Conservation (phyloP, 37 sponge, comb jelly and placozoan genomes). For the Haliclona indistincta region DNA sequence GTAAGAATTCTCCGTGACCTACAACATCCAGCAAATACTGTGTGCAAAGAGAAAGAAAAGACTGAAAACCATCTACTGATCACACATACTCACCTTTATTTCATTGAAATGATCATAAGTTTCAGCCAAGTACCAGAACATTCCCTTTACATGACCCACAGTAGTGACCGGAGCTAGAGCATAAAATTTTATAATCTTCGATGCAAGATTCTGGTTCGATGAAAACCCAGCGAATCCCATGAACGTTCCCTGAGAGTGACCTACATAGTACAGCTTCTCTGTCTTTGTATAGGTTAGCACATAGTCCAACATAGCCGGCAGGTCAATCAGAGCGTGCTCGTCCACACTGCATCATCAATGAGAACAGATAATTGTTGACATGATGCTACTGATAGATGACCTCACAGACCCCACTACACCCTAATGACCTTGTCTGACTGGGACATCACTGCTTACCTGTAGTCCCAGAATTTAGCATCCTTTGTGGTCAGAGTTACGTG, state of each 20-base stretch:
- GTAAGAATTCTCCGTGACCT: slow-evolving; percentile 79
- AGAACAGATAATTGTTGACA: background rate
- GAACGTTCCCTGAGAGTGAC: slow-evolving; percentile 94
- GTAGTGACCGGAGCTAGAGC: slow-evolving; percentile 82
- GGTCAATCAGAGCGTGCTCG: slow-evolving; percentile 75
- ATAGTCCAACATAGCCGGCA: slow-evolving; percentile 87
- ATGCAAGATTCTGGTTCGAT: slow-evolving; percentile 57
- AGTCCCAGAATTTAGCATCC: slow-evolving; percentile 78
- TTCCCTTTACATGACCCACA: slow-evolving; percentile 66
- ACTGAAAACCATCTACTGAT: background rate
- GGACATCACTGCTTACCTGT: slow-evolving; percentile 46
- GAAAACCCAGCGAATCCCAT: slow-evolving; percentile 93
- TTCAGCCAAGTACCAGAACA: slow-evolving; percentile 21
- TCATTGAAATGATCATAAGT: slow-evolving; percentile 26
- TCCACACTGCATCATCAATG: slow-evolving; percentile 63
- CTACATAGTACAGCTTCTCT: slow-evolving; percentile 74
- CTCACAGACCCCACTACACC: background rate
- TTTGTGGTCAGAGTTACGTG: slow-evolving; percentile 69
- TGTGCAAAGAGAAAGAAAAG: background rate
- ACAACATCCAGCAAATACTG: slow-evolving; percentile 45
- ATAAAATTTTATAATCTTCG: slow-evolving; percentile 63
- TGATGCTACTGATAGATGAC: background rate
- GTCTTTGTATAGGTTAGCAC: slow-evolving; percentile 56
- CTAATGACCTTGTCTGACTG: background rate
- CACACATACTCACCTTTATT: background rate